Percentiles rank a stretch among this genome's conserved stretches.
Evolutionary conservation across 2,113 vertebrate genomes (phyloP).

Genomic region (Notarius quadriscutis): DNA sequence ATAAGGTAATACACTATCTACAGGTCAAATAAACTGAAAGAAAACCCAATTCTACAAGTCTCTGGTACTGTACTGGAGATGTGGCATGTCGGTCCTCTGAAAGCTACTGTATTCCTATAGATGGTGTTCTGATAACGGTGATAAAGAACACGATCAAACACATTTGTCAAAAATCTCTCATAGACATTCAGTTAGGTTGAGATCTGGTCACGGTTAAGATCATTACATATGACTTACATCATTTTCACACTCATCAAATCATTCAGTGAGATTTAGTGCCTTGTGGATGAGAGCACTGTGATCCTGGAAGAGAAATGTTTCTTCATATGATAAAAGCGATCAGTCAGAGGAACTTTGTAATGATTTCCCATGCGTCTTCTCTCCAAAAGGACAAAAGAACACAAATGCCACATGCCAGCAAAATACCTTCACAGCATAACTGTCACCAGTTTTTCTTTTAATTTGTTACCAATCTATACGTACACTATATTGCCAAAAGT

Average conservation of each 20-base stretch:
- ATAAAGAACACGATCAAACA: neutral
- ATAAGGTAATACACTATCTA: neutral
- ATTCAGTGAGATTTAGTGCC: neutral
- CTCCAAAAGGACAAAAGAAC: neutral
- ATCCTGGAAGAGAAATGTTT: neutral
- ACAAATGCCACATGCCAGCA: neutral
- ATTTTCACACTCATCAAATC: neutral
- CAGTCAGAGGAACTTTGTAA: neutral
- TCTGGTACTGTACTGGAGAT: neutral
- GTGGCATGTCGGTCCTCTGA: too few species aligned
- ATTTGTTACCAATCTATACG: neutral
- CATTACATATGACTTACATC: neutral
- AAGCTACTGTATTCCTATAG: neutral
- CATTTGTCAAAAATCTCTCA: neutral
- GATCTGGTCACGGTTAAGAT: neutral
- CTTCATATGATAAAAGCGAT: neutral
- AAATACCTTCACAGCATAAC: neutral
- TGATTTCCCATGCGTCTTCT: neutral
- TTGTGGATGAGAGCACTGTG: neutral
- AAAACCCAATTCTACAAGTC: neutral
- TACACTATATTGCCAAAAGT: too few species aligned
- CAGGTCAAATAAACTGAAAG: neutral
- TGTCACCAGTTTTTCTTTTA: neutral
- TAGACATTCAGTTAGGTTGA: neutral
- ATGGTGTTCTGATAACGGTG: neutral